Evolutionary conservation across 2,113 vertebrate species (phyloP).

Genomic region (Phoenicopterus ruber): DNA sequence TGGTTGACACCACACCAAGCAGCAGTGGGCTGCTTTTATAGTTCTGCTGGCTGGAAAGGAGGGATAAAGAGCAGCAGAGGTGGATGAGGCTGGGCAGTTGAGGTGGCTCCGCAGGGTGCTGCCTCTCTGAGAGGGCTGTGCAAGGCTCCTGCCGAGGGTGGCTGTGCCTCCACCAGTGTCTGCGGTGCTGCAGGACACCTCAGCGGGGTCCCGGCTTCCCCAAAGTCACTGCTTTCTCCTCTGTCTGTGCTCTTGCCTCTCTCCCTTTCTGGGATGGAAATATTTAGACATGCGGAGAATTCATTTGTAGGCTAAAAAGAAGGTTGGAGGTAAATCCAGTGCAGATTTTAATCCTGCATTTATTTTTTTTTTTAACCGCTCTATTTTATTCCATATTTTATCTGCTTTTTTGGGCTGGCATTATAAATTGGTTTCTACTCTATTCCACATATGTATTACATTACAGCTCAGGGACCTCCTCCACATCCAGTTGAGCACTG

Average conservation of each 20-base stretch:
- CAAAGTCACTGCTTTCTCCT: background rate
- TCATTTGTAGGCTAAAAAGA: background rate
- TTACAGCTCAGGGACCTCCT: conserved; percentile 10
- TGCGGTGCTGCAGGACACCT: background rate
- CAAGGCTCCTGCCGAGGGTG: background rate
- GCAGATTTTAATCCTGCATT: background rate
- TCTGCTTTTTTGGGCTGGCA: background rate
- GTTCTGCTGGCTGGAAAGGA: background rate
- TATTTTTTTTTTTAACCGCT: background rate
- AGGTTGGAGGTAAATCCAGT: background rate
- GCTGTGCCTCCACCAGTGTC: background rate
- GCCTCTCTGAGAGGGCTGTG: background rate
- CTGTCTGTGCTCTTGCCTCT: background rate
- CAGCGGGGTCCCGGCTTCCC: background rate
- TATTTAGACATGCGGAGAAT: background rate
- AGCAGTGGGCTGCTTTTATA: background rate
- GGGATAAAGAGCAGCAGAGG: background rate
- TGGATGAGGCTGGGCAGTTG: background rate
- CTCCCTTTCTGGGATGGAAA: background rate
- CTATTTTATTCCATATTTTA: background rate
- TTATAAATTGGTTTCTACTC: background rate
- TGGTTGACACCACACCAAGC: background rate
- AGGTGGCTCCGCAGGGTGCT: background rate
- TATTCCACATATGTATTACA: background rate
- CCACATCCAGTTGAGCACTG: background rate